Evolutionary conservation across 2,888 invertebrate species (phyloP).

Genomic region (Philhelius pedissequus): DNA sequence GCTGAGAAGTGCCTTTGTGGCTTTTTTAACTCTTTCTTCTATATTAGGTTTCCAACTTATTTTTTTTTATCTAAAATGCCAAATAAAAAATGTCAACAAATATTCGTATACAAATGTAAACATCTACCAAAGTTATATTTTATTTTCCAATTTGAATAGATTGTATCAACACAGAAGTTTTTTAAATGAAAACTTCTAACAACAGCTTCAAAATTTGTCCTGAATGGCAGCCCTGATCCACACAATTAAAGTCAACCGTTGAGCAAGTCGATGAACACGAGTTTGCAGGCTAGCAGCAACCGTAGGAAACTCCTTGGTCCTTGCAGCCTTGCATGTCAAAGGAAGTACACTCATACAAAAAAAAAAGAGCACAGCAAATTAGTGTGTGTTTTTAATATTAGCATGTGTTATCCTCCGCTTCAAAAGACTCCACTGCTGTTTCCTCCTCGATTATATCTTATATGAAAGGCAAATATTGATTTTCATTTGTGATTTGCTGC

Average conservation of each 20-base stretch:
- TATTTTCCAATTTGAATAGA: too few species aligned
- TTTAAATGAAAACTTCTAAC: too few species aligned
- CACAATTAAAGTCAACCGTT: neutral
- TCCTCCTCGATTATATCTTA: neutral
- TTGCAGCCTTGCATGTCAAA: conserved; percentile 27
- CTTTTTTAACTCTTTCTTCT: too few species aligned
- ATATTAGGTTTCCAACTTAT: too few species aligned
- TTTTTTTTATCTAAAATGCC: too few species aligned
- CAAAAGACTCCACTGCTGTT: neutral
- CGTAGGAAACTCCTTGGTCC: conserved; percentile 11
- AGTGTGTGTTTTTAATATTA: conserved; percentile 48
- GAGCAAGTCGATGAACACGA: neutral
- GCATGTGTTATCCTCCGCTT: conserved; percentile 43
- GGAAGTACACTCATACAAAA: neutral
- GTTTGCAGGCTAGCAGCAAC: conserved; percentile 29
- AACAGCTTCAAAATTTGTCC: neutral
- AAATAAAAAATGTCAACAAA: too few species aligned
- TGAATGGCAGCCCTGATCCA: neutral
- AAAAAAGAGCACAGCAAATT: conserved; percentile 1
- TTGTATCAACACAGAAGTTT: too few species aligned
- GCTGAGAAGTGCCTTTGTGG: too few species aligned
- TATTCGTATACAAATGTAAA: too few species aligned
- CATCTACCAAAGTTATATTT: too few species aligned
- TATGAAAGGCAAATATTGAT: conserved; percentile 53
- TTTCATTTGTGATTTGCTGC: conserved; percentile 47